A percentile compares a stretch with the other conserved stretches of the same genome.
These are phyloP conservation scores for Trididemnum clinides DNA, from an alignment of 23 tunicate species.

Conservation along the genomic window DNA sequence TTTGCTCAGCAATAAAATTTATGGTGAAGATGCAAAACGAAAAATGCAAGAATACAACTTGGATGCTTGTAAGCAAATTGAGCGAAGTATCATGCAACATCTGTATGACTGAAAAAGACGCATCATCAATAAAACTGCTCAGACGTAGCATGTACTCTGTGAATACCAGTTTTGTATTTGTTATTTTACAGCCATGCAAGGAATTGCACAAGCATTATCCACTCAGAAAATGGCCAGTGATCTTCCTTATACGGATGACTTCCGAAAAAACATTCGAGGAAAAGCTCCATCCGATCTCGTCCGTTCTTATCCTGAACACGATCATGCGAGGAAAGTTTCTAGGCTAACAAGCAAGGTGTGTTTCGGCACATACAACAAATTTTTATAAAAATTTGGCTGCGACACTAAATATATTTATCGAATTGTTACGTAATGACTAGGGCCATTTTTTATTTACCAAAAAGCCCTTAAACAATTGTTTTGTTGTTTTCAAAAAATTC, in stretches of 20 bases:
- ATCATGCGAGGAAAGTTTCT: conserved; percentile 63
- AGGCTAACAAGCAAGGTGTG: conserved; percentile 78
- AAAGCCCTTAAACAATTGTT: too few relatives aligned
- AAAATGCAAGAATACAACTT: conserved; percentile 93
- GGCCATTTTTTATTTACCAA: too few relatives aligned
- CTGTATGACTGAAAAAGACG: too few relatives aligned
- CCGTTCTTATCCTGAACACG: conserved; percentile 83
- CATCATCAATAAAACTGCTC: too few relatives aligned
- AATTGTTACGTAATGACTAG: too few relatives aligned
- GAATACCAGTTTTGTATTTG: too few relatives aligned
- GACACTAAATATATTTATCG: too few relatives aligned
- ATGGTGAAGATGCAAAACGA: conserved; percentile 66
- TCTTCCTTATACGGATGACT: conserved; percentile 49
- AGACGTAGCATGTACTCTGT: too few relatives aligned
- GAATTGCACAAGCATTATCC: conserved; percentile 71
- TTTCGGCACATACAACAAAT: neutral
- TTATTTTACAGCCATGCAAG: conserved; percentile 92
- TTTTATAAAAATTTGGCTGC: neutral
- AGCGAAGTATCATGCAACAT: too few relatives aligned
- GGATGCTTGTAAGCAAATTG: conserved; percentile 88
- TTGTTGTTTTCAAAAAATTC: too few relatives aligned
- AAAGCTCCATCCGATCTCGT: conserved; percentile 73
- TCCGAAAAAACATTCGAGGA: conserved; percentile 64
- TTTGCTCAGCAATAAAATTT: conserved; percentile 71
- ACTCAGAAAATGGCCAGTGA: conserved; percentile 60